phyloP scores from a whole-genome alignment of 2,888 invertebrate genomes.

The Athetis lepigone region DNA sequence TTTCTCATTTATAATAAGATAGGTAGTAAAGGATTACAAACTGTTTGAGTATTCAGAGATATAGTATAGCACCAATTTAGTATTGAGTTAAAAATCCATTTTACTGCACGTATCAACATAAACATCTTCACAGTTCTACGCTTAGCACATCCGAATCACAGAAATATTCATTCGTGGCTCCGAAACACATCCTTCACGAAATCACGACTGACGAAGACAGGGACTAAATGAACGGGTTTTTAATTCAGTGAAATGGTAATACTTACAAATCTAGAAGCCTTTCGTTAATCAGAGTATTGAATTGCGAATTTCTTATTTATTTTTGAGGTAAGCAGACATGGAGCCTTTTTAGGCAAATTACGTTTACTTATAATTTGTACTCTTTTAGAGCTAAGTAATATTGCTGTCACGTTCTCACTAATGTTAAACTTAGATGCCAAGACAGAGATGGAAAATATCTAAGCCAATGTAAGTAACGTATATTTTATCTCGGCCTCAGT shows the following conservation, averaged over 20 bases:
- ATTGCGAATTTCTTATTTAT: constrained; percentile 46
- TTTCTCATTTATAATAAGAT: too few species aligned
- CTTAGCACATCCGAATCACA: neutral
- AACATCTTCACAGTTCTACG: neutral
- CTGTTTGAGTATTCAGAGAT: too few species aligned
- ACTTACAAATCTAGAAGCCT: constrained; percentile 71
- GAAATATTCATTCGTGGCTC: constrained; percentile 64
- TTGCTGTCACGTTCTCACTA: too few species aligned
- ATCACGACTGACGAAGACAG: constrained; percentile 83
- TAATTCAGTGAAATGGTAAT: constrained; percentile 83
- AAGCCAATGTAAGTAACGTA: too few species aligned
- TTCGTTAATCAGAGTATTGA: constrained; percentile 66
- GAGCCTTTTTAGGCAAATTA: too few species aligned
- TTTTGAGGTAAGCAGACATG: constrained; percentile 19
- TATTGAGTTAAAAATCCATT: too few species aligned
- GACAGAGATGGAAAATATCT: too few species aligned
- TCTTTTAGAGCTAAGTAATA: too few species aligned
- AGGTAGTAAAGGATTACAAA: too few species aligned
- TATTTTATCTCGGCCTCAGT: too few species aligned
- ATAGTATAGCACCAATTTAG: too few species aligned
- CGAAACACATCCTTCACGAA: constrained; percentile 73
- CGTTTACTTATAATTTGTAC: neutral
- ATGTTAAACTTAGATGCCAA: too few species aligned
- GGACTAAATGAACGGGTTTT: constrained; percentile 85
- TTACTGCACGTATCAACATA: neutral